Conservation (phyloP, 2,888 invertebrate genomes). For the Stenolophus ochropezus region DNA sequence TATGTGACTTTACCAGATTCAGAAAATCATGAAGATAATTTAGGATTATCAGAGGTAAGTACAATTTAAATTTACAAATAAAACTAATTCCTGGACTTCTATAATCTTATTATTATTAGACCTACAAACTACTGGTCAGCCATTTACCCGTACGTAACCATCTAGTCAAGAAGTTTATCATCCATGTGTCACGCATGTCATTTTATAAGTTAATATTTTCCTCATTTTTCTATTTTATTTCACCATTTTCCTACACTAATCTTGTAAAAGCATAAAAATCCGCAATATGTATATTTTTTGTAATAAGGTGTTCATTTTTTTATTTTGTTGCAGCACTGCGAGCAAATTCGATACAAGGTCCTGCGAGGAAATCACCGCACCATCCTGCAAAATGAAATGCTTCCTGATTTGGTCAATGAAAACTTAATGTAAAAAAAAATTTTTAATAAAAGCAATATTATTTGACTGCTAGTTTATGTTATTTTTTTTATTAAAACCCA, state of each 20-base stretch:
- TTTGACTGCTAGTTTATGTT: too few relatives aligned
- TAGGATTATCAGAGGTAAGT: neutral
- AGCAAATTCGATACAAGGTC: neutral
- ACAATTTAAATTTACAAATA: neutral
- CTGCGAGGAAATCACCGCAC: neutral
- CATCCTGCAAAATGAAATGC: neutral
- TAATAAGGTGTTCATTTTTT: neutral
- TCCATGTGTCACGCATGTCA: neutral
- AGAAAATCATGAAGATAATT: neutral
- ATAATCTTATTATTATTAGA: too few relatives aligned
- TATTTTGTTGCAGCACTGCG: conserved; percentile 24
- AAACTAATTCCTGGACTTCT: too few relatives aligned
- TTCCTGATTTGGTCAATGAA: neutral
- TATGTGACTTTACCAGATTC: neutral
- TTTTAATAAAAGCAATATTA: too few relatives aligned
- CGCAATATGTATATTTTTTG: neutral
- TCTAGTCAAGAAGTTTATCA: too few relatives aligned
- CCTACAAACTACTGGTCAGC: too few relatives aligned
- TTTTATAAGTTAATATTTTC: neutral
- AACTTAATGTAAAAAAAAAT: neutral
- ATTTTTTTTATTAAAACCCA: too few relatives aligned
- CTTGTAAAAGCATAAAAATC: neutral
- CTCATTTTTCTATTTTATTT: neutral
- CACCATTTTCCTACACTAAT: too few relatives aligned
- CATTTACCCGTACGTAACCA: too few relatives aligned